These are phyloP conservation scores for Melanchra persicariae DNA, from an alignment of 2,888 invertebrate genomes.

Conservation along the genomic window DNA sequence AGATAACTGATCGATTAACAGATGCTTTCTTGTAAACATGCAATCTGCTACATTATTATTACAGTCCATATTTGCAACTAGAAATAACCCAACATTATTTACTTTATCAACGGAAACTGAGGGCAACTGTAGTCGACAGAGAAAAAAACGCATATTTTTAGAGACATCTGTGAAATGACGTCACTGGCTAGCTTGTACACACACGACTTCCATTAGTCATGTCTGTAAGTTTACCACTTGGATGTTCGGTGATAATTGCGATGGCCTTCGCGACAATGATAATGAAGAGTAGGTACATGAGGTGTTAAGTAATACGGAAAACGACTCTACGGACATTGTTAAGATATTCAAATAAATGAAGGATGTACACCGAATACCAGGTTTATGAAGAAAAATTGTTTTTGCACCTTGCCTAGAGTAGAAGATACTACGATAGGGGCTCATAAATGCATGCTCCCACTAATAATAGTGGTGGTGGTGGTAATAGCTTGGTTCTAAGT, in stretches of 20 bases:
- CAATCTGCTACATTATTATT: not conserved
- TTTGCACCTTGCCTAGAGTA: not conserved
- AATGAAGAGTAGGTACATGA: conserved; percentile 60
- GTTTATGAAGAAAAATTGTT: not conserved
- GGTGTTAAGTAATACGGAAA: conserved; percentile 57
- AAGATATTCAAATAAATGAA: conserved; percentile 39
- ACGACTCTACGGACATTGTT: conserved; percentile 32
- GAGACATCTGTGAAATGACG: conserved; percentile 42
- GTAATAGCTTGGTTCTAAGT: no score
- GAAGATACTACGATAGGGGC: not conserved
- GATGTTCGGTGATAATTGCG: conserved; percentile 75
- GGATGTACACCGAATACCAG: not conserved
- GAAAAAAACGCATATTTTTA: conserved; percentile 47
- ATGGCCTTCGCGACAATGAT: conserved; percentile 75
- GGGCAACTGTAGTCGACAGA: conserved; percentile 1
- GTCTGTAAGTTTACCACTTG: conserved; percentile 76
- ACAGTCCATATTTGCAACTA: not conserved
- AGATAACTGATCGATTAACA: not conserved
- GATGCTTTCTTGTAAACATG: not conserved
- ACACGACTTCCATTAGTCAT: conserved; percentile 74
- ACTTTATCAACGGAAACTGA: conserved; percentile 28
- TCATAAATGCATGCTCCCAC: not conserved
- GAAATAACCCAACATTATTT: not conserved
- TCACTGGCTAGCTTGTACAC: conserved; percentile 47
- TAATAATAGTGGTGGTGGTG: no score